Conservation (phyloP, 2,797 vertebrate genomes). For the Oreonectes daqikongensis region DNA sequence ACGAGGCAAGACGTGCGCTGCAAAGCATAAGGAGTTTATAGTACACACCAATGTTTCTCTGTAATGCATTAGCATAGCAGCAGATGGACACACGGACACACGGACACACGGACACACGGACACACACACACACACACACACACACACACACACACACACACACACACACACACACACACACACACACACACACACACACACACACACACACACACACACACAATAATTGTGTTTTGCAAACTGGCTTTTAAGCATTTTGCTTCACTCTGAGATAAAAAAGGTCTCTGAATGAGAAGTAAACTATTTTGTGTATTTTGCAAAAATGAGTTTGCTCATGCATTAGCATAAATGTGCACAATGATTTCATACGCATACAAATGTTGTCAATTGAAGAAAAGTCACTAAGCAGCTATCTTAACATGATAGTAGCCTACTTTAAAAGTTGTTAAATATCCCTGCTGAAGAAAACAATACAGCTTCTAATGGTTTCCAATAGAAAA, state of each 20-base stretch:
- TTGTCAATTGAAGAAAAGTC: neutral
- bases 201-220: neutral
- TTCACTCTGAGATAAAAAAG: neutral
- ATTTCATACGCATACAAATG: neutral
- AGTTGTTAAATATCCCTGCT: neutral
- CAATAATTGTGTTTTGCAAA: neutral
- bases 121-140: neutral
- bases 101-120: too few relatives aligned
- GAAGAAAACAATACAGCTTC: too few relatives aligned
- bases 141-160: neutral
- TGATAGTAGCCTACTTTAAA: neutral
- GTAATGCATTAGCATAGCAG: neutral
- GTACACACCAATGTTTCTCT: neutral
- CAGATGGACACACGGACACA: neutral
- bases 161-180: neutral
- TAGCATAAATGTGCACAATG: neutral
- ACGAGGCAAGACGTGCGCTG: neutral
- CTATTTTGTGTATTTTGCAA: neutral
- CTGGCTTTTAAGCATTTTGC: neutral
- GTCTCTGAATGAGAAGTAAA: neutral
- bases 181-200: neutral
- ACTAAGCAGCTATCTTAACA: too few relatives aligned
- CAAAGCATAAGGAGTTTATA: neutral
- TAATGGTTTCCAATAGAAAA: too few relatives aligned
- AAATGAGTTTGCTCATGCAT: too few relatives aligned